Evolutionary conservation across 2,888 invertebrate species (phyloP).

Genomic region (Microctonus hyperodae): DNA sequence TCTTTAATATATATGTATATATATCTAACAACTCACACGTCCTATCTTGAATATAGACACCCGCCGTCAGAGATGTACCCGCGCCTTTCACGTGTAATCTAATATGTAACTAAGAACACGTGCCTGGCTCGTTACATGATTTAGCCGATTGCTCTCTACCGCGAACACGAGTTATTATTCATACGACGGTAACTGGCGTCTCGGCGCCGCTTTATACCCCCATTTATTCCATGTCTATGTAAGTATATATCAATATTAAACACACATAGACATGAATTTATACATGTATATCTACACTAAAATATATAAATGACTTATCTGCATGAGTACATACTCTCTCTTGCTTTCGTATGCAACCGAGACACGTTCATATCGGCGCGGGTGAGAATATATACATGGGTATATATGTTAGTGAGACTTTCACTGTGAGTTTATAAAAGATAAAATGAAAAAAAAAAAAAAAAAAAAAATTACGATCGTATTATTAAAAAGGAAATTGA

Average conservation of each 20-base stretch:
- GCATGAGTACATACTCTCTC: constrained; percentile 24
- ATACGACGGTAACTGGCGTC: constrained; percentile 37
- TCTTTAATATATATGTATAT: background rate
- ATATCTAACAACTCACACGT: background rate
- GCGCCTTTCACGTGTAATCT: constrained; percentile 37
- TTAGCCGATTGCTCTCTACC: constrained; percentile 45
- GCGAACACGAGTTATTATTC: constrained; percentile 39
- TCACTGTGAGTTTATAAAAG: background rate
- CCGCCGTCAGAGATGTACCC: constrained; percentile 16
- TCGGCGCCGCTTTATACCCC: constrained; percentile 35
- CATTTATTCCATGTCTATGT: too few relatives aligned
- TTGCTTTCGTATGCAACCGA: constrained; percentile 35
- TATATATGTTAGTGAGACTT: too few relatives aligned
- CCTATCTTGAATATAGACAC: constrained; percentile 18
- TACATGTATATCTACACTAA: background rate
- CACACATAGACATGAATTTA: too few relatives aligned
- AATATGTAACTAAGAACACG: constrained; percentile 46
- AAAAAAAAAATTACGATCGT: background rate
- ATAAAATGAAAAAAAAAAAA: background rate
- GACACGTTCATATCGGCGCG: constrained; percentile 25
- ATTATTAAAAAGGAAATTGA: background rate
- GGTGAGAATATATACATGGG: too few relatives aligned
- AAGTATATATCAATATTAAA: too few relatives aligned
- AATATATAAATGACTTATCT: background rate
- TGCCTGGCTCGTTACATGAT: constrained; percentile 51